Evolutionary conservation across 2,888 invertebrate genomes (phyloP).

Genomic region (Anoplius nigerrimus): DNA sequence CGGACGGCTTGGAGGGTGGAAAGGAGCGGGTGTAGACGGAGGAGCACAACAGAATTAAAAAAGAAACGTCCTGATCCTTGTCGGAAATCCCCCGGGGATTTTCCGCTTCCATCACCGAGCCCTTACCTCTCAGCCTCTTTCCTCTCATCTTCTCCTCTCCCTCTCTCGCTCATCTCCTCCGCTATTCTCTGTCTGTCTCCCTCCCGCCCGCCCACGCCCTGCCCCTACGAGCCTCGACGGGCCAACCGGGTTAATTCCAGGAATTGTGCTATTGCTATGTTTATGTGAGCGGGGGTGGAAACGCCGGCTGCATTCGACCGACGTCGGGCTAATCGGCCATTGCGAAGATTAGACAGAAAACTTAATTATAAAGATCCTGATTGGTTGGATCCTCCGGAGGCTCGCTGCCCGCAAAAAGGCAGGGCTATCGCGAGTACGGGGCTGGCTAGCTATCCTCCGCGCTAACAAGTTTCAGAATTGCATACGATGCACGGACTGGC

Average conservation of each 20-base stretch:
- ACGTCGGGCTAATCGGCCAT: slow-evolving; percentile 65
- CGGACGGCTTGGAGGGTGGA: background rate
- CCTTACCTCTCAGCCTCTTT: slow-evolving; percentile 7
- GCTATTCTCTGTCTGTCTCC: background rate
- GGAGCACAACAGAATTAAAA: slow-evolving; percentile 25
- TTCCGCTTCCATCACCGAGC: slow-evolving; percentile 38
- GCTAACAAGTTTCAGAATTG: slow-evolving; percentile 45
- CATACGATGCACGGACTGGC: slow-evolving; percentile 13
- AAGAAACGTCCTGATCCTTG: slow-evolving; percentile 46
- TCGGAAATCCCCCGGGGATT: slow-evolving; percentile 51
- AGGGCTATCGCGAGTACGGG: slow-evolving; percentile 1
- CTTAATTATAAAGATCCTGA: slow-evolving; percentile 72
- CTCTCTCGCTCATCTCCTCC: background rate
- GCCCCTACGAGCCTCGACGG: slow-evolving; percentile 10
- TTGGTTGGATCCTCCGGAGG: slow-evolving; percentile 68
- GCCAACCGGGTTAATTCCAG: slow-evolving; percentile 52
- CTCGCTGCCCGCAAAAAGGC: slow-evolving; percentile 44
- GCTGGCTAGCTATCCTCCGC: slow-evolving; percentile 23
- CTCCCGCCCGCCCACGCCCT: background rate
- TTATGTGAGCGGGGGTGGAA: slow-evolving; percentile 52
- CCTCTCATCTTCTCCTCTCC: background rate
- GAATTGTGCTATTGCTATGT: slow-evolving; percentile 60
- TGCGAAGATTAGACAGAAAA: slow-evolving; percentile 69
- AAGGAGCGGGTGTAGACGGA: slow-evolving; percentile 2
- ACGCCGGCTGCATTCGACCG: slow-evolving; percentile 47